phyloP scores from a whole-genome alignment of 2,888 invertebrate genomes.

The Dasysyrphus albostriatus region DNA sequence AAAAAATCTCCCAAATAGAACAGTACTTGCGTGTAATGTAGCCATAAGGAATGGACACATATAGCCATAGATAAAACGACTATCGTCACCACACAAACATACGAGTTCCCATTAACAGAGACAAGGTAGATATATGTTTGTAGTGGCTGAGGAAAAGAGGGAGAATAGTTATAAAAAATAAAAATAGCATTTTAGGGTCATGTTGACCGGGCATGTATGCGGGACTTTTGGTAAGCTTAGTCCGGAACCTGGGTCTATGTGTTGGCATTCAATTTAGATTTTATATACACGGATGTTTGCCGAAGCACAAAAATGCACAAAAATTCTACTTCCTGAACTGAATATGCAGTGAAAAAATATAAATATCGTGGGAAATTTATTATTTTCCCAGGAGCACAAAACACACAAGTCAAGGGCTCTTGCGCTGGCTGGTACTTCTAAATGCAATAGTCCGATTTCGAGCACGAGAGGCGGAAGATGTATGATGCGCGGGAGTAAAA shows the following conservation, averaged over 20 bases:
- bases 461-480: slow-evolving; percentile 4
- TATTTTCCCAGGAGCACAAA: slow-evolving; percentile 65
- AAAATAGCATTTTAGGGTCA: slow-evolving; percentile 33
- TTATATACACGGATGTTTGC: slow-evolving; percentile 45
- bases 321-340: slow-evolving; percentile 22
- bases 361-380: slow-evolving; percentile 63
- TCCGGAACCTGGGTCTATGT: slow-evolving; percentile 48
- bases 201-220: slow-evolving; percentile 50
- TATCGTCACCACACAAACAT: slow-evolving; percentile 51
- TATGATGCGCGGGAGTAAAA: slow-evolving; percentile 26
- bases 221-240: slow-evolving; percentile 37
- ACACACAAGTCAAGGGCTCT: slow-evolving; percentile 71
- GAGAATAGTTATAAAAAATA: slow-evolving; percentile 13
- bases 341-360: slow-evolving; percentile 4
- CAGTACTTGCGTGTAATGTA: slow-evolving; percentile 53
- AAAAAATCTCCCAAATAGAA: slow-evolving; percentile 34
- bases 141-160: not conserved
- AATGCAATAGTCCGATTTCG: slow-evolving; percentile 13
- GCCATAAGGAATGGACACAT: slow-evolving; percentile 43
- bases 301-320: slow-evolving; percentile 24
- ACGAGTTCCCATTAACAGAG: slow-evolving; percentile 19
- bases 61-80: slow-evolving; percentile 36
- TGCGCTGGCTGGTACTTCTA: slow-evolving; percentile 50
- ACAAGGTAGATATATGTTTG: not conserved
- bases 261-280: slow-evolving; percentile 54